Evolutionary conservation across 2,888 invertebrate species (phyloP), one percentile per base, ranked within the genome.

Genomic region (Dynastes tityus): DNA sequence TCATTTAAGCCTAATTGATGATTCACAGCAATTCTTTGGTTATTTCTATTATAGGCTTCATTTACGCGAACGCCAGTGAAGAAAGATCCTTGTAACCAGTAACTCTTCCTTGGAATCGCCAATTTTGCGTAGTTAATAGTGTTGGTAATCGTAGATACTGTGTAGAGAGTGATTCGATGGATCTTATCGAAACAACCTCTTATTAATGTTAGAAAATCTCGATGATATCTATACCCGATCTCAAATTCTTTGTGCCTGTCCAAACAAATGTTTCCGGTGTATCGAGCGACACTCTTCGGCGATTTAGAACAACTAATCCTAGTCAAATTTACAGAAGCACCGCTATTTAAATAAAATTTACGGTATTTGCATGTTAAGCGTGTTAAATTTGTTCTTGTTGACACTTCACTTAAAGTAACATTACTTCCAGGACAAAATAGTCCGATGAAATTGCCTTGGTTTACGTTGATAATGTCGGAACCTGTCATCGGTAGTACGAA

Each of bases 141-240:
- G 0, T 89, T 85, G n/a, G 88, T 89, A 80, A 92, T 88, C 61
- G 89, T 88, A 78, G 89, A 90, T 85, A 90, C 89, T 0, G 91
- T 90, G 81, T 92, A 92, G 6, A 92, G 82, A 0, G 92, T 90
- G 81, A 90, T 90, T 76, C 91, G 86, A 0, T 88, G 86, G 2
- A 82, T 84, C 55, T 89, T 88, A 84, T 92, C 90, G 82, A 91
- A 92, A 85, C 93, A 93, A 0, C 92, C 88, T 82, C 88, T 89
- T 81, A 90, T 90, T 6, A 89, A 84, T 16, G 89, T 87, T 80
- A 91, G 87, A 84, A 92, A 91, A 8, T 88, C 86, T 22, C 87
- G 86, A 78, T 88, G 86, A 0, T 91, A 88, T 37, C 86, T 13
- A 84, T 91, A 92, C 1, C 92, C 92, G 40, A 92, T 88, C 77